Percentiles rank a stretch among this genome's conserved stretches.
phyloP scores from a whole-genome alignment of 2,113 vertebrate species.

The Halichoerus grypus region DNA sequence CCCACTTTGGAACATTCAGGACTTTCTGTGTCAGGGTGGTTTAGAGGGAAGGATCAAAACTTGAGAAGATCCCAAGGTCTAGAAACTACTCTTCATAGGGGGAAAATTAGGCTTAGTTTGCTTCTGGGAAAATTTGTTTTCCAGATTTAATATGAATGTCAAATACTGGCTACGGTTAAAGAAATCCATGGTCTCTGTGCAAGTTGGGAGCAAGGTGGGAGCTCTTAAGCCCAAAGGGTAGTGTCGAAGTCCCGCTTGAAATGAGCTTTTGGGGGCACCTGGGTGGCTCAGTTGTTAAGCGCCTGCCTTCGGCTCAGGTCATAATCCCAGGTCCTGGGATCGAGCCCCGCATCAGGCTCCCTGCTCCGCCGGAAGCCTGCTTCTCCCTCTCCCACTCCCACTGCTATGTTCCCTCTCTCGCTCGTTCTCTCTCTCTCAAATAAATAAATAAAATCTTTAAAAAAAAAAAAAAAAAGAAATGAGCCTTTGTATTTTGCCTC shows the following conservation, averaged over 20 bases:
- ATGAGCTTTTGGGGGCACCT: not conserved
- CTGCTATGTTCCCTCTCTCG: too few relatives aligned
- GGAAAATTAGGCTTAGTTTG: not conserved
- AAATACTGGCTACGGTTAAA: slow-evolving; percentile 42
- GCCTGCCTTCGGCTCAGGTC: too few relatives aligned
- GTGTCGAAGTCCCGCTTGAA: not conserved
- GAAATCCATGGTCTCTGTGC: slow-evolving; percentile 26
- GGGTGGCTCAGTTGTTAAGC: too few relatives aligned
- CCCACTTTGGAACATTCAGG: not conserved
- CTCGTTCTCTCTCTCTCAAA: too few relatives aligned
- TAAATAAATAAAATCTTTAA: too few relatives aligned
- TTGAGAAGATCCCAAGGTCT: not conserved
- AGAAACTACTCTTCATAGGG: not conserved
- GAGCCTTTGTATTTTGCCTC: slow-evolving; percentile 41
- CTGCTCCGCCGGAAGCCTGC: too few relatives aligned
- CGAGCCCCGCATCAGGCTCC: too few relatives aligned
- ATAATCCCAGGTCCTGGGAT: too few relatives aligned
- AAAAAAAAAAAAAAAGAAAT: too few relatives aligned
- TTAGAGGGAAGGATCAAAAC: slow-evolving; percentile 3
- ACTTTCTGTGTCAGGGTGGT: not conserved
- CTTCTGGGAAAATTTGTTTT: slow-evolving; percentile 36
- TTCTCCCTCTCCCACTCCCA: too few relatives aligned
- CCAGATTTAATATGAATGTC: not conserved
- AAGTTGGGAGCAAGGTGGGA: not conserved
- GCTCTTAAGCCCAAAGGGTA: not conserved